Base-by-base conservation (phyloP, 2,797 vertebrate genomes). In the Danio kyathit region DNA sequence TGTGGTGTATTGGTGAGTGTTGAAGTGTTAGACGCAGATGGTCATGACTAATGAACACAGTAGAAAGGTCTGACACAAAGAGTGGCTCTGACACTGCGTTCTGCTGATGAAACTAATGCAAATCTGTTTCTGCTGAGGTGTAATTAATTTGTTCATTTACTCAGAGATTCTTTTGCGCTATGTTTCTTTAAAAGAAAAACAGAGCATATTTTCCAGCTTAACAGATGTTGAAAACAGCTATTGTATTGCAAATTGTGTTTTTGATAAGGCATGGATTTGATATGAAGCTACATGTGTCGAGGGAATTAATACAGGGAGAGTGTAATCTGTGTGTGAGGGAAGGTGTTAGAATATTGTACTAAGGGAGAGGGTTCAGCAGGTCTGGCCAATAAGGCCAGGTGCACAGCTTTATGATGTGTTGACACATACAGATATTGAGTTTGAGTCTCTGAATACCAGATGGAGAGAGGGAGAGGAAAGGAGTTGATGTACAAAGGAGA, bases 371-470 rank as follows among this genome's bases (percentile, higher is more conserved):
- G 89, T 90, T 93, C 91, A 91, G 91, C 89, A 91, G 90, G 90
- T 91, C 91, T 86, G 90, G 92, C 92, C 93, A 94, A 94, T 94
- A 93, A 93, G 90, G 89, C 89, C 91, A 90, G 92, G 90, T 93
- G 91, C 89, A 87, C 89, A 86, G 92, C 60, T 94, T 93, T 92
- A 93, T 93, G 91, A 93, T 92, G 93, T 94, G 93, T 92, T 93
- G 93, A 94, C 93, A 91, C 91, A 90, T 88, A 90, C 85, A 91
- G 91, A 93, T 92, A 94, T 95, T 94, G 93, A 91, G 91, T 93
- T 90, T 91, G 90, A 88, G 88, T 89, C 87, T 87, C 92, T 93
- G 93, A 93, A 94, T 93, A 91, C 91, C 92, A 92, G 92, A 94
- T 93, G 78, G 66, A 74, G 61, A 75, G 70, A 63, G 44, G 38